phyloP scores from a whole-genome alignment of 1,140 invertebrate species.

The Calephelis virginiensis region DNA sequence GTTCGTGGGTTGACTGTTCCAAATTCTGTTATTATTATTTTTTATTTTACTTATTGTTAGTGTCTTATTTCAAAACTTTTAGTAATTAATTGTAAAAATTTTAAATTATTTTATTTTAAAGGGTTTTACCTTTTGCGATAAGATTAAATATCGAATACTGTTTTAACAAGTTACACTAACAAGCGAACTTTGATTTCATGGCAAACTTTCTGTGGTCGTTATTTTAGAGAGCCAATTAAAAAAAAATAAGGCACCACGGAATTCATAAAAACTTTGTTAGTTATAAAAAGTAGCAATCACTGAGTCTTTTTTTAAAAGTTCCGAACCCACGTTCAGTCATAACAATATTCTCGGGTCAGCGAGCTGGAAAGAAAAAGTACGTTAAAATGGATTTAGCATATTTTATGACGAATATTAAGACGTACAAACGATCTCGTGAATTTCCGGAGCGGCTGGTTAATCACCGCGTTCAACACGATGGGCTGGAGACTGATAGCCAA shows the following conservation, averaged over 20 bases:
- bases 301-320: conserved; percentile 53
- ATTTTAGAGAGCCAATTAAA: not conserved
- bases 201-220: not conserved
- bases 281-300: conserved; percentile 37
- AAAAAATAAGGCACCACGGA: conserved; percentile 2
- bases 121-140: not conserved
- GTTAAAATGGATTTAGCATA: conserved; percentile 62
- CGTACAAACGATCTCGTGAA: conserved; percentile 46
- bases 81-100: too few relatives aligned
- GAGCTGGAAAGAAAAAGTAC: conserved; percentile 58
- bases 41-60: too few relatives aligned
- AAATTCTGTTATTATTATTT: too few relatives aligned
- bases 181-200: conserved; percentile 9
- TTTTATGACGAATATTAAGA: conserved; percentile 62
- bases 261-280: conserved; percentile 20
- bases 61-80: too few relatives aligned
- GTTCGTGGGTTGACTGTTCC: too few relatives aligned
- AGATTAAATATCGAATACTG: conserved; percentile 15
- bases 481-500: not conserved
- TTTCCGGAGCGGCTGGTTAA: conserved; percentile 29
- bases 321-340: conserved; percentile 43
- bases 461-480: conserved; percentile 19
- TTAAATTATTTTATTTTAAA: too few relatives aligned
- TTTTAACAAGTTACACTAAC: conserved; percentile 7
- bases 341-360: conserved; percentile 61